These are phyloP conservation scores for Lasiurus borealis DNA, from an alignment of 2,113 vertebrate genomes.

Conservation along the genomic window DNA sequence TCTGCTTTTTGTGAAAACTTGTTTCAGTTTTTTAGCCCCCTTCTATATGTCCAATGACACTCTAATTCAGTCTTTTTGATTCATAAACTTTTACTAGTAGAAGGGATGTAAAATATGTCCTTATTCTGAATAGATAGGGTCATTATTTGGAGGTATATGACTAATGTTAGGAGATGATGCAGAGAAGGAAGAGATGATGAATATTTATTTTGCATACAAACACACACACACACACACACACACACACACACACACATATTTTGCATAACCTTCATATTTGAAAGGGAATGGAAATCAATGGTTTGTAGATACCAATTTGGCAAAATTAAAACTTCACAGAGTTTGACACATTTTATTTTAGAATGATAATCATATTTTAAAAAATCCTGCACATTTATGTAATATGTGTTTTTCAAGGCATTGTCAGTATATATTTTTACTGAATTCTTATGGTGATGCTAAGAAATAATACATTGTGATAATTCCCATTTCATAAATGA, in stretches of 20 bases:
- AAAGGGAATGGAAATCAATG: background rate
- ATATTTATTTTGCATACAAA: background rate
- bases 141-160: background rate
- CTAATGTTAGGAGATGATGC: background rate
- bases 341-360: constrained; percentile 10
- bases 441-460: background rate
- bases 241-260: no score
- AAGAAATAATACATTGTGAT: background rate
- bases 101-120: background rate
- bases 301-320: background rate
- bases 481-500: constrained; percentile 4
- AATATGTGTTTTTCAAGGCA: background rate
- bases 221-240: no score
- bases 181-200: background rate
- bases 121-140: background rate
- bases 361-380: background rate
- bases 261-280: background rate
- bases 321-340: constrained; percentile 29
- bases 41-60: background rate
- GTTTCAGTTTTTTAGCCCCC: background rate
- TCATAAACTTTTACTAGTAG: background rate
- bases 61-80: constrained; percentile 54
- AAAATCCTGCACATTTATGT: background rate
- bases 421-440: background rate
- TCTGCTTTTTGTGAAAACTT: constrained; percentile 68